Evolutionary conservation across 2,797 vertebrate species (phyloP).

Genomic region (Prunella strophiata): DNA sequence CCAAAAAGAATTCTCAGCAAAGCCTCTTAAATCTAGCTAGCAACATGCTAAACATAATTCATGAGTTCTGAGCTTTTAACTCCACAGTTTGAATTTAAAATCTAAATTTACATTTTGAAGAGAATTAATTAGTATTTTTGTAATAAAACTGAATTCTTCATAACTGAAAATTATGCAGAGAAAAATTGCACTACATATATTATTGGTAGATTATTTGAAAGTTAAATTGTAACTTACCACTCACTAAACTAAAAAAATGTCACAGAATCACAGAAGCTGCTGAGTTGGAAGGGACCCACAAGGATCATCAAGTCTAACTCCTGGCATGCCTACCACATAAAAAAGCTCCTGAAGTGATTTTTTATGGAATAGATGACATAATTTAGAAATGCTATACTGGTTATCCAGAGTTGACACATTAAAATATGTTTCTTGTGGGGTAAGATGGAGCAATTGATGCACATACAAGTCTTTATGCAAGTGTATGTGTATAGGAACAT

Average conservation of each 20-base stretch:
- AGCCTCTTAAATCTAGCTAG: background rate
- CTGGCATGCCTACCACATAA: background rate
- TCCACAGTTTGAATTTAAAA: background rate
- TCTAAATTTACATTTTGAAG: slow-evolving; percentile 18
- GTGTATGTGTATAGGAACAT: background rate
- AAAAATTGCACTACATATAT: slow-evolving; percentile 6
- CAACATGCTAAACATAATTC: background rate
- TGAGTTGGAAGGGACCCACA: background rate
- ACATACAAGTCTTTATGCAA: background rate
- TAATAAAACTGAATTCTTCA: background rate
- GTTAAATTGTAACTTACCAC: background rate
- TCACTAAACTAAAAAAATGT: background rate
- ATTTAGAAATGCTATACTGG: background rate
- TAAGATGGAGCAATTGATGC: background rate
- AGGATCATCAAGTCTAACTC: background rate
- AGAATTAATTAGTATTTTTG: slow-evolving; percentile 12
- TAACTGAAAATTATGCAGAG: background rate
- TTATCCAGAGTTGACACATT: background rate
- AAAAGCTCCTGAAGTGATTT: background rate
- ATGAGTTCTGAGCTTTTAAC: background rate
- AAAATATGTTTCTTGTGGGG: background rate
- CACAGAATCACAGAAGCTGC: background rate
- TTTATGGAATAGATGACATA: background rate
- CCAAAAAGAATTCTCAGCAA: background rate
- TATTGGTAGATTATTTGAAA: background rate